A percentile compares a stretch with the other conserved stretches of the same genome.
phyloP scores from a whole-genome alignment of 2,797 vertebrate genomes.

The Sebastes reedi region DNA sequence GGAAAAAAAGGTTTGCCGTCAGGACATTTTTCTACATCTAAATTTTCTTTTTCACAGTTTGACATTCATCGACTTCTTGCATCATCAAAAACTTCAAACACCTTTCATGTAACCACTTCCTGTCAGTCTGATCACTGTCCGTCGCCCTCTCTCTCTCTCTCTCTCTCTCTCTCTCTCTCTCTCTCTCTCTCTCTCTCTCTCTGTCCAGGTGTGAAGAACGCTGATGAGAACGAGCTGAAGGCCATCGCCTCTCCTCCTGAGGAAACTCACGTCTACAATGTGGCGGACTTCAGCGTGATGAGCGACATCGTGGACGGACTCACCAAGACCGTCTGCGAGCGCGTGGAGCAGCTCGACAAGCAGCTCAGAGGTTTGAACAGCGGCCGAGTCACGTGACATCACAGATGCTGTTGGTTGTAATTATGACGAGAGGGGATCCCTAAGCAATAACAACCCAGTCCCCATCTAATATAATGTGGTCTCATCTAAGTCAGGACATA shows the following conservation, averaged over 20 bases:
- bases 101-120: background rate
- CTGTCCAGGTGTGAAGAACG: conserved; percentile 93
- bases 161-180: no score
- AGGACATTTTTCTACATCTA: no score
- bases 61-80: background rate
- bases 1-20: background rate
- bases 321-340: conserved; percentile 88
- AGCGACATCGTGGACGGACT: conserved; percentile 92
- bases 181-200: background rate
- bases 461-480: background rate
- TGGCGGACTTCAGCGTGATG: conserved; percentile 96
- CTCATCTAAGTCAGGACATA: background rate
- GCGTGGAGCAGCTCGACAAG: conserved; percentile 89
- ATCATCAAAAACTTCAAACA: background rate
- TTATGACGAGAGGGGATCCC: background rate
- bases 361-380: conserved; percentile 85
- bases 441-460: background rate
- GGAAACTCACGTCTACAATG: conserved; percentile 93
- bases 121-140: background rate
- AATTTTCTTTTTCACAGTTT: background rate
- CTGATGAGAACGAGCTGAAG: conserved; percentile 92
- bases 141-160: background rate
- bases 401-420: background rate
- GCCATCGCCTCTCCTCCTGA: conserved; percentile 93
- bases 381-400: background rate